phyloP scores from a whole-genome alignment of 1,140 invertebrate species.

The Polypedilum vanderplanki region DNA sequence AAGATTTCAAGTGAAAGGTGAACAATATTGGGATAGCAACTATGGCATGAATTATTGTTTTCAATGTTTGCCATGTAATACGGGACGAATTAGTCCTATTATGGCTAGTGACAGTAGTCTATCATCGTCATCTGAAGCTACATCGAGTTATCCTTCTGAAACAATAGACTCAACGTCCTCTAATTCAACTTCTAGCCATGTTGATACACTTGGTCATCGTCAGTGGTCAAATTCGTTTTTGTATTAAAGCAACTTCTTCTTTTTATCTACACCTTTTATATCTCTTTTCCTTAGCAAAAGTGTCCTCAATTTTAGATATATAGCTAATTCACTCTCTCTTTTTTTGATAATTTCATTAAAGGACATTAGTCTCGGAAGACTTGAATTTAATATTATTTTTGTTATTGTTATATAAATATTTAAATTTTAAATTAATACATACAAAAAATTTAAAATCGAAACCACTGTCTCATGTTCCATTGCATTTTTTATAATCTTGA shows the following conservation, averaged over 20 bases:
- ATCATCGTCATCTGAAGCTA: background rate
- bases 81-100: constrained; percentile 30
- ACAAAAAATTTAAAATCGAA: too few species aligned
- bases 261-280: too few species aligned
- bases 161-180: background rate
- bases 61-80: constrained; percentile 59
- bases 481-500: too few species aligned
- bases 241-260: background rate
- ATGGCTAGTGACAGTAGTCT: constrained; percentile 33
- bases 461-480: too few species aligned
- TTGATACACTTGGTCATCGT: background rate
- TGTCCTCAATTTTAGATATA: too few species aligned
- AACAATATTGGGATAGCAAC: constrained; percentile 89
- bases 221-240: constrained; percentile 9
- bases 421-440: too few species aligned
- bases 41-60: constrained; percentile 76
- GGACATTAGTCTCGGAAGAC: too few species aligned
- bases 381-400: too few species aligned
- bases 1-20: constrained; percentile 71
- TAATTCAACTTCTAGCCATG: background rate
- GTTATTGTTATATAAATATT: too few species aligned
- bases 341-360: too few species aligned
- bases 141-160: background rate
- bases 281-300: too few species aligned
- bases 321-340: too few species aligned